A percentile compares a stretch with the other conserved stretches of the same genome.
Evolutionary conservation across 2,888 invertebrate species (phyloP).

Genomic region (Nephrotoma guestfalica): DNA sequence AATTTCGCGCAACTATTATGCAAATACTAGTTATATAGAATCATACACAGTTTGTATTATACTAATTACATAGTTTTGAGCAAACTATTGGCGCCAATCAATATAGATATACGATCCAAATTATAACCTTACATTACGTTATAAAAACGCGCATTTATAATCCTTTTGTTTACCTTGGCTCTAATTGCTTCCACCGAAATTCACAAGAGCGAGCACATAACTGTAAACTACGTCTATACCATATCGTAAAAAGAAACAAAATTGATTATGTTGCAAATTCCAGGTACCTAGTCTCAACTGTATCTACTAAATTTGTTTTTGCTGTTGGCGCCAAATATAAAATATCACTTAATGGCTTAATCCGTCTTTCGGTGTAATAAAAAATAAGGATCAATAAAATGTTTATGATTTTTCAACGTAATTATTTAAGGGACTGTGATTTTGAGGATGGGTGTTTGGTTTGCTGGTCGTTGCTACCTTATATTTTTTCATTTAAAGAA

Average conservation of each 20-base stretch:
- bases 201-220: not conserved
- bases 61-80: not conserved
- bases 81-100: not conserved
- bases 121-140: not conserved
- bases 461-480: not conserved
- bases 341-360: not conserved
- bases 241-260: not conserved
- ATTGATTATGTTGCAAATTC: not conserved
- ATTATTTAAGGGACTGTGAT: not conserved
- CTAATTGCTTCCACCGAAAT: not conserved
- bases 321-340: not conserved
- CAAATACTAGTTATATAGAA: not conserved
- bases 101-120: not conserved
- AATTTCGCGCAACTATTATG: not conserved
- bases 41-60: not conserved
- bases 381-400: not conserved
- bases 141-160: not conserved
- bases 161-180: not conserved
- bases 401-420: not conserved
- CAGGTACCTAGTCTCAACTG: not conserved
- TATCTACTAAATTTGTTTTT: not conserved
- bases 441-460: not conserved
- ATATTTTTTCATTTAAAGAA: not conserved
- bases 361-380: not conserved
- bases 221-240: not conserved